Conservation (phyloP, 1,140 invertebrate genomes). For the Papilio xuthus region DNA sequence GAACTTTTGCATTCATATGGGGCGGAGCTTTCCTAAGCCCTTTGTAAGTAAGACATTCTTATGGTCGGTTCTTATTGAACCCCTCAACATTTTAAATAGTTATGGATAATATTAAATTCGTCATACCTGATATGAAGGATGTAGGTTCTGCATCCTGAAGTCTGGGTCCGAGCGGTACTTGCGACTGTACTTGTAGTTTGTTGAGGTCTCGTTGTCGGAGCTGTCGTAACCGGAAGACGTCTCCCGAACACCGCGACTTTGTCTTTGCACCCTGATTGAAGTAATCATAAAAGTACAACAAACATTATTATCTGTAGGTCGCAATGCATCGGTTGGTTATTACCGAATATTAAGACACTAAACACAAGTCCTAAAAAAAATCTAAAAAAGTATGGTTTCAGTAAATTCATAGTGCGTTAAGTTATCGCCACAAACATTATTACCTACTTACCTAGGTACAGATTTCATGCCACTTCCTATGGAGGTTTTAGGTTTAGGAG, state of each 20-base stretch:
- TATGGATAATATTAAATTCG: background rate
- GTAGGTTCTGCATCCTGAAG: constrained; percentile 85
- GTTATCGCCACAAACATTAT: no score
- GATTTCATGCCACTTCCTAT: constrained; percentile 81
- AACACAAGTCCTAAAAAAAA: no score
- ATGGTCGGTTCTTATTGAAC: no score
- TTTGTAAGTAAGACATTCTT: no score
- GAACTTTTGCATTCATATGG: background rate
- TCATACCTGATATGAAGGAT: constrained; percentile 81
- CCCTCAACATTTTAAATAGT: no score
- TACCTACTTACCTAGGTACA: constrained; percentile 64
- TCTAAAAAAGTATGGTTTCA: no score
- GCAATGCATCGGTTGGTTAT: no score
- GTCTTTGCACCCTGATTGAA: constrained; percentile 69
- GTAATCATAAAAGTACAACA: background rate
- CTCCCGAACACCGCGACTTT: constrained; percentile 75
- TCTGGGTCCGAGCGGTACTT: constrained; percentile 92
- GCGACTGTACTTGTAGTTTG: constrained; percentile 84
- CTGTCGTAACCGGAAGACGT: constrained; percentile 94
- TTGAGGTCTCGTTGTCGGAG: constrained; percentile 86
- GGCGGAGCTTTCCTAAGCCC: no score
- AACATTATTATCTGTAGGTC: background rate
- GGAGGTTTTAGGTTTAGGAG: constrained; percentile 81
- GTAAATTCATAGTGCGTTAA: no score
- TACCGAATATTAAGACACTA: no score